Base-by-base conservation (phyloP, 2,888 invertebrate genomes). In the Pollenia amentaria region DNA sequence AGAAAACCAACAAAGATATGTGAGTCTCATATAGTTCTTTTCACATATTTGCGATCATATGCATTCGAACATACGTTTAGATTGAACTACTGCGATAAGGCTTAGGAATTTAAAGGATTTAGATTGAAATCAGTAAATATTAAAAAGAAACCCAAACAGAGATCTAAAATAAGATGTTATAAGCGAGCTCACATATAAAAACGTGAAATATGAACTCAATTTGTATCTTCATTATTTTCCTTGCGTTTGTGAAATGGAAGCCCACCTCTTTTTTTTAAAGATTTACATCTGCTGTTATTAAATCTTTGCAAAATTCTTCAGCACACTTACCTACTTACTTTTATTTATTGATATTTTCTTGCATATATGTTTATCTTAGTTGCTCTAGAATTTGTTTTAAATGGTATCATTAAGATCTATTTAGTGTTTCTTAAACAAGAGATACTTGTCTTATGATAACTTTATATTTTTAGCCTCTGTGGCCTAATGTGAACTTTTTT, bases 111-210 rank as follows among this genome's bases (percentile, higher is more conserved):
- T 12, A 77, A 81, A 67, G 79, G 69, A 80, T 81, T 87, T 70
- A 87, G 88, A 87, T 87, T 48, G 73, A 53, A 62, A 87, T 87
- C 87, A 64, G 51, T 72, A 60, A 67, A 77, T 44, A 67, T n/a
- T 65, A 42, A 3, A 21, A 44, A 53, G 3, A 0, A 16, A 65
- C 1, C 8, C n/a, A 29, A n/a, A 1, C 9, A n/a, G 14, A 46
- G 14, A n/a, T 1, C 7, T 4, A 11, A 3, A 14, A 40, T 11
- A 42, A 42, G 42, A 64, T 64, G 18, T 7, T 44, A 4, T 2
- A 42, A 0, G 12, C 2, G 2, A 11, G 40, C 14, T 64, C 12
- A n/a, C 11, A 7, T 38, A 14, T 29, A 53, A 8, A 38, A 48
- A 40, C 46, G 0, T 40, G 40, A 7, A 11, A 60, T 62, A 18